phyloP scores from a whole-genome alignment of 2,797 vertebrate genomes.

The Octomys mimax region DNA sequence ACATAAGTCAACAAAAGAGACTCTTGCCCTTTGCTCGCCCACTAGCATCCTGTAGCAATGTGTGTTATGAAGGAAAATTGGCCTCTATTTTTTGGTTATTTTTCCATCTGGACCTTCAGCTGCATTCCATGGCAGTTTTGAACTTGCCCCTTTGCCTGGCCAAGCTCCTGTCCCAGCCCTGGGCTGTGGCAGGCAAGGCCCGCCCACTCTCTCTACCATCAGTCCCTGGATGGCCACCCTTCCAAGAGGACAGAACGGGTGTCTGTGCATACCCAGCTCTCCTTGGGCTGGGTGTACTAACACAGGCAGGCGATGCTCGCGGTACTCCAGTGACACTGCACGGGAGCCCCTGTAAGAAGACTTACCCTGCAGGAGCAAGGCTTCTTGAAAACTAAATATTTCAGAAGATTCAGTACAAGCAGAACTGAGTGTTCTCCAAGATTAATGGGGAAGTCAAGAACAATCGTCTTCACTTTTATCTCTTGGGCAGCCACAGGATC shows the following conservation, averaged over 20 bases:
- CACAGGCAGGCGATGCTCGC: conserved; percentile 30
- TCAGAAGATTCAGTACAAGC: conserved; percentile 86
- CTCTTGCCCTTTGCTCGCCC: background rate
- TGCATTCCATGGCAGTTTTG: background rate
- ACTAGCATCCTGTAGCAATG: background rate
- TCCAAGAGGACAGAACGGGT: background rate
- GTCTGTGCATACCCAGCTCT: background rate
- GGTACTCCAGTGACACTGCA: conserved; percentile 36
- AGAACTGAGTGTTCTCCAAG: conserved; percentile 80
- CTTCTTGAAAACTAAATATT: conserved; percentile 77
- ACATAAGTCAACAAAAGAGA: background rate
- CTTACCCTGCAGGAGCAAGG: background rate
- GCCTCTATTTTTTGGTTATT: background rate
- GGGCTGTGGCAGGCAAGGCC: background rate
- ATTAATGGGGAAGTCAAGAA: conserved; percentile 85
- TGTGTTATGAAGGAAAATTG: background rate
- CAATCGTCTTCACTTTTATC: conserved; percentile 84
- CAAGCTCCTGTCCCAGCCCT: background rate
- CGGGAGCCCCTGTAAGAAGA: background rate
- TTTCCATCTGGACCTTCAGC: background rate
- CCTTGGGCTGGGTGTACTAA: conserved; percentile 43
- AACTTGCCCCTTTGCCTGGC: background rate
- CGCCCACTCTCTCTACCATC: background rate
- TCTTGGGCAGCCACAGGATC: conserved; percentile 85
- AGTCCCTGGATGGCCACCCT: background rate